Conservation (phyloP, 2,113 vertebrate species). For the Xiphias gladius region DNA sequence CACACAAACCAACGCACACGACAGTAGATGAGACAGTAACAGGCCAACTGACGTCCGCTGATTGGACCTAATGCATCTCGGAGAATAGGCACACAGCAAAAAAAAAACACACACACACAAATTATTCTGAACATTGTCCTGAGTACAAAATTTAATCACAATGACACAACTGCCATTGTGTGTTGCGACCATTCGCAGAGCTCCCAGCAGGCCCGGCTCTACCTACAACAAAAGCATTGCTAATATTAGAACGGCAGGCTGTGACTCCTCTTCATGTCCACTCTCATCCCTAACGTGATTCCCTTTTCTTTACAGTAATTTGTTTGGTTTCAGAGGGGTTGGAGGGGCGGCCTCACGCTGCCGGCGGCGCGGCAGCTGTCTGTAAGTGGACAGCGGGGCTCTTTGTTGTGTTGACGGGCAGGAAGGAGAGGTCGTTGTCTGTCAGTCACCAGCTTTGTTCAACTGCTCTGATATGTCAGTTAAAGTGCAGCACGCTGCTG, state of each 20-base stretch:
- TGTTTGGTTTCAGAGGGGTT: constrained; percentile 21
- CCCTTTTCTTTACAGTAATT: constrained; percentile 74
- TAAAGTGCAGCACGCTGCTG: constrained; percentile 30
- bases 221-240: constrained; percentile 55
- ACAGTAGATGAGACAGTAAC: constrained; percentile 43
- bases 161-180: constrained; percentile 9
- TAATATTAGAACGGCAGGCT: constrained; percentile 67
- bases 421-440: constrained; percentile 62
- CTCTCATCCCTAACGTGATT: constrained; percentile 71
- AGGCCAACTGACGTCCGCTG: constrained; percentile 38
- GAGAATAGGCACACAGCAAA: constrained; percentile 35
- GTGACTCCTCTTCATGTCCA: constrained; percentile 38
- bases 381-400: constrained; percentile 35
- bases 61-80: constrained; percentile 55
- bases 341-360: constrained; percentile 12
- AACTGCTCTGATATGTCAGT: constrained; percentile 27
- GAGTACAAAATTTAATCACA: constrained; percentile 53
- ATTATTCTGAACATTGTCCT: constrained; percentile 47
- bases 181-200: constrained; percentile 25
- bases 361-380: constrained; percentile 67
- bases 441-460: constrained; percentile 65
- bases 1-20: constrained; percentile 10
- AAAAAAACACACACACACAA: constrained; percentile 19
- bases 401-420: constrained; percentile 72
- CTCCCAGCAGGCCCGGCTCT: constrained; percentile 44